Percentiles rank a stretch among this genome's conserved stretches.
Conservation (phyloP, 1,140 invertebrate genomes). For the Neomicropteryx cornuta region DNA sequence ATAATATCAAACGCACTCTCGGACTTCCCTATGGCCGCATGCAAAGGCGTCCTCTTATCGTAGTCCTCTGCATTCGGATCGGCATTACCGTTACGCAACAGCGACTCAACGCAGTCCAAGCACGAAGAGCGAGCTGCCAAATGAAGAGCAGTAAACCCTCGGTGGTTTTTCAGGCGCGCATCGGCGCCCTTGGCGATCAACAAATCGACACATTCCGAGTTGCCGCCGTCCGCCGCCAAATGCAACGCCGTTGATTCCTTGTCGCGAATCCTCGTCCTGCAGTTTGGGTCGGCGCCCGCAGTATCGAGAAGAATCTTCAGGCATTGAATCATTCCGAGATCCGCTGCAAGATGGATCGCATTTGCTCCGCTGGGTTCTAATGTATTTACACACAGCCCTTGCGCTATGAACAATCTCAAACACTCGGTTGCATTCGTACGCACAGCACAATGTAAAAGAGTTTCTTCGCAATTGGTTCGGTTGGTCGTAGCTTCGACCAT, state of each 20-base stretch:
- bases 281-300: constrained; percentile 46
- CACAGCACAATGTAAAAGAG: constrained; percentile 66
- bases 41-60: constrained; percentile 64
- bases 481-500: constrained; percentile 44
- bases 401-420: constrained; percentile 55
- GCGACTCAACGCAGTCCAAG: constrained; percentile 62
- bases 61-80: constrained; percentile 65
- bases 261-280: constrained; percentile 51
- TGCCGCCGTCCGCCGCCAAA: constrained; percentile 68
- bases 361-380: constrained; percentile 59
- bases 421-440: constrained; percentile 63
- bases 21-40: constrained; percentile 66
- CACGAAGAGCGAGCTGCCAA: constrained; percentile 64
- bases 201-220: constrained; percentile 58
- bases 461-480: constrained; percentile 56
- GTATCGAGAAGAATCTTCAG: constrained; percentile 56
- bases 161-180: constrained; percentile 54
- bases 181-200: constrained; percentile 62
- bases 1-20: constrained; percentile 64
- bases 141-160: constrained; percentile 68
- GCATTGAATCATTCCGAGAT: constrained; percentile 58
- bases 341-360: constrained; percentile 65
- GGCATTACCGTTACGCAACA: constrained; percentile 57
- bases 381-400: constrained; percentile 56
- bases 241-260: constrained; percentile 67